Conservation (phyloP, 2,888 invertebrate genomes). For the Stenurella melanura region DNA sequence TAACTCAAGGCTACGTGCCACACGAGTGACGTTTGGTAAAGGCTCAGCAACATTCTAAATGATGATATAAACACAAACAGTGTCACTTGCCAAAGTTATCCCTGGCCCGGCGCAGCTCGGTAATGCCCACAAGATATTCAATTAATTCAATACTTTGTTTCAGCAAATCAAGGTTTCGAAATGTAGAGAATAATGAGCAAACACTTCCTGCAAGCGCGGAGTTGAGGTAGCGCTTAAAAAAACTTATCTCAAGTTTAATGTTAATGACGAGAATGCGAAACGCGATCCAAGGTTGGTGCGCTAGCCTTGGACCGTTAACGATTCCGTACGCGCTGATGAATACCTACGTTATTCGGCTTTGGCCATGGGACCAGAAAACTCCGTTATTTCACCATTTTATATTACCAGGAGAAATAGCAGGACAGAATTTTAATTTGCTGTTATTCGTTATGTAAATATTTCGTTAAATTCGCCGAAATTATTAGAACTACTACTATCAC, state of each 20-base stretch:
- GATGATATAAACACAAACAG: conserved; percentile 30
- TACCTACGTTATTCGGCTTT: conserved; percentile 43
- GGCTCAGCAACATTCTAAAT: conserved; percentile 2
- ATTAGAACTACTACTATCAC: conserved; percentile 30
- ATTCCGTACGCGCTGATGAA: conserved; percentile 53
- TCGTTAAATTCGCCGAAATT: conserved; percentile 2
- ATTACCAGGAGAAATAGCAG: background rate
- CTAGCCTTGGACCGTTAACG: conserved; percentile 62
- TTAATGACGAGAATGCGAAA: conserved; percentile 44
- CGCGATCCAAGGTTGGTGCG: conserved; percentile 36
- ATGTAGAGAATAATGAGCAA: conserved; percentile 4
- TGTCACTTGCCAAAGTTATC: conserved; percentile 38
- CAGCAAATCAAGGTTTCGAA: conserved; percentile 26
- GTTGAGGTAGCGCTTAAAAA: conserved; percentile 32
- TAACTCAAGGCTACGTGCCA: conserved; percentile 38
- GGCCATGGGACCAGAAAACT: conserved; percentile 51
- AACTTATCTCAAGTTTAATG: conserved; percentile 46
- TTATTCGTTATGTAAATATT: conserved; percentile 30
- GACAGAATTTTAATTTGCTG: conserved; percentile 8
- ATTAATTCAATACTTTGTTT: conserved; percentile 13
- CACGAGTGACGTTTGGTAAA: conserved; percentile 31
- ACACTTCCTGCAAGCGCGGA: conserved; percentile 31
- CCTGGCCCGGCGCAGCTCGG: background rate
- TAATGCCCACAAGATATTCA: conserved; percentile 5
- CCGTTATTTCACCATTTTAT: conserved; percentile 50